Percentiles rank a stretch among this genome's conserved stretches.
phyloP scores from a whole-genome alignment of 2,888 invertebrate genomes.

The Lasioglossum leucozonium region DNA sequence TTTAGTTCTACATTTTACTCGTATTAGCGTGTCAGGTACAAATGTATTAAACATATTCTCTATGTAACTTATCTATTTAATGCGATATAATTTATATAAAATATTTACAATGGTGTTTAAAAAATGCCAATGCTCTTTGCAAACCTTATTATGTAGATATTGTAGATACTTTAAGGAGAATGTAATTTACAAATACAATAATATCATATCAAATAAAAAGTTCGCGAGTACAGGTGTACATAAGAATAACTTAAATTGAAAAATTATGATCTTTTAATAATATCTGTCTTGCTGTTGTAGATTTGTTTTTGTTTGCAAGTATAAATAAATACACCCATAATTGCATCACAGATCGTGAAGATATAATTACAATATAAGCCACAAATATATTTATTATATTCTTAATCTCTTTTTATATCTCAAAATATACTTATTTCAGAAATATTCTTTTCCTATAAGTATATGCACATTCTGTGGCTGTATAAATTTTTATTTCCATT shows the following conservation, averaged over 20 bases:
- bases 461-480: conserved; percentile 7
- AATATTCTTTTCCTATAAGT: conserved; percentile 26
- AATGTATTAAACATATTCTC: not conserved
- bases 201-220: conserved; percentile 22
- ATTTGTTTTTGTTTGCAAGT: not conserved
- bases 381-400: conserved; percentile 40
- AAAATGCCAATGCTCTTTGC: not conserved
- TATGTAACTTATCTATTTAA: conserved; percentile 9
- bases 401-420: conserved; percentile 28
- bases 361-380: conserved; percentile 60
- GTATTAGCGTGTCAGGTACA: not conserved
- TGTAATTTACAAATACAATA: conserved; percentile 5
- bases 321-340: conserved; percentile 49
- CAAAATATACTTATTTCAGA: conserved; percentile 40
- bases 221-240: conserved; percentile 12
- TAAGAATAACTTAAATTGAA: conserved; percentile 58
- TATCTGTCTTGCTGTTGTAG: conserved; percentile 16
- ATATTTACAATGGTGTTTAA: conserved; percentile 1
- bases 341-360: conserved; percentile 55
- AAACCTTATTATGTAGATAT: conserved; percentile 19
- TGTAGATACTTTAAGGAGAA: not conserved
- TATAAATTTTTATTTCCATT: conserved; percentile 18
- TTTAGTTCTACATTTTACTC: not conserved
- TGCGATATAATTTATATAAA: conserved; percentile 10
- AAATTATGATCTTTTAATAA: conserved; percentile 68